Evolutionary conservation across 2,888 invertebrate genomes (phyloP).

Genomic region (Drosophila stalkeri): DNA sequence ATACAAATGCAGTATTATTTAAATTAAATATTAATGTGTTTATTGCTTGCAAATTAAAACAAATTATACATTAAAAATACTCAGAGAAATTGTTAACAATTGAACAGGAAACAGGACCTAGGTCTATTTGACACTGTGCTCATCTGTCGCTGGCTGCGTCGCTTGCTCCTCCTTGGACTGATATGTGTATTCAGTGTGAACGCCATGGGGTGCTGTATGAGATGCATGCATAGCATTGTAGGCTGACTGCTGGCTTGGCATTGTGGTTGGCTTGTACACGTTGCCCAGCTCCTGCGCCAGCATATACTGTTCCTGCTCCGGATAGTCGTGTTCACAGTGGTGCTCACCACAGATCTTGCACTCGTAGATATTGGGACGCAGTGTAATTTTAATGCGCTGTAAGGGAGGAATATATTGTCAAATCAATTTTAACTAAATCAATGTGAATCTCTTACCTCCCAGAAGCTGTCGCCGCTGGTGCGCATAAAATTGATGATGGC

Average conservation of each 20-base stretch:
- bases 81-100: constrained; percentile 54
- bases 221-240: constrained; percentile 77
- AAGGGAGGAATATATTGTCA: neutral
- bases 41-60: constrained; percentile 60
- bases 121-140: constrained; percentile 44
- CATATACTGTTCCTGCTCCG: constrained; percentile 86
- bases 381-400: constrained; percentile 91
- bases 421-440: neutral
- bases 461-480: constrained; percentile 89
- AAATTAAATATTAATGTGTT: constrained; percentile 31
- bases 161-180: constrained; percentile 54
- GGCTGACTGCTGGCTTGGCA: constrained; percentile 55
- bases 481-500: constrained; percentile 90
- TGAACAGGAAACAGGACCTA: constrained; percentile 41
- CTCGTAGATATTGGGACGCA: constrained; percentile 91
- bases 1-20: neutral
- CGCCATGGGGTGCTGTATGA: constrained; percentile 37
- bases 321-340: constrained; percentile 90
- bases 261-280: constrained; percentile 71
- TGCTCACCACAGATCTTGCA: constrained; percentile 91
- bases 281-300: constrained; percentile 83
- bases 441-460: constrained; percentile 87
- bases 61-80: constrained; percentile 62
- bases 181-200: constrained; percentile 59
- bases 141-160: constrained; percentile 37